These are phyloP conservation scores for Arctopsyche grandis DNA, from an alignment of 1,140 invertebrate species.

Conservation along the genomic window DNA sequence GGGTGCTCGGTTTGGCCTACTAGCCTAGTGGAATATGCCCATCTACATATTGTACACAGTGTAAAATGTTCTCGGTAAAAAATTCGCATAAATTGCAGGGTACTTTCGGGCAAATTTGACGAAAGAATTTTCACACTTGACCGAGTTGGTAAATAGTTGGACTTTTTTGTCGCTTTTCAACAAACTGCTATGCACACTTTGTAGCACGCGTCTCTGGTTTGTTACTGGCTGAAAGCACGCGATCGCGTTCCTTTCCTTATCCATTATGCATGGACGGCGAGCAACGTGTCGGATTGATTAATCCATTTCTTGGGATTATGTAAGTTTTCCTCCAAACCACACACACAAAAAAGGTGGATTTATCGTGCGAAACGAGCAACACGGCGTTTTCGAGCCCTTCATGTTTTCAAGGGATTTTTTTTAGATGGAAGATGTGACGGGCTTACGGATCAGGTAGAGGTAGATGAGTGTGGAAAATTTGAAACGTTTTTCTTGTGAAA, in stretches of 20 bases:
- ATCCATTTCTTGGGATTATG: slow-evolving; percentile 15
- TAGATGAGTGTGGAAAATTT: not conserved
- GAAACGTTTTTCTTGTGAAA: not conserved
- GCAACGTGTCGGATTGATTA: slow-evolving; percentile 33
- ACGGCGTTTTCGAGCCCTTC: not conserved
- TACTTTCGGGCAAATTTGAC: not conserved
- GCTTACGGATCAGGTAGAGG: not conserved
- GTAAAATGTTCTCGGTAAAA: too few species aligned
- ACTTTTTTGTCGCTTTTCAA: not conserved
- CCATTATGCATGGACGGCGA: slow-evolving; percentile 22
- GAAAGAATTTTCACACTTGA: slow-evolving; percentile 5
- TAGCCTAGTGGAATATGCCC: not conserved
- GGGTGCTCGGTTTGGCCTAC: not conserved
- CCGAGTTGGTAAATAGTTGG: not conserved
- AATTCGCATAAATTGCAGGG: too few species aligned
- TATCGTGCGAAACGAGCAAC: slow-evolving; percentile 23
- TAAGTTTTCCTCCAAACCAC: not conserved
- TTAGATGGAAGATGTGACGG: not conserved
- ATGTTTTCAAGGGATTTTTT: not conserved
- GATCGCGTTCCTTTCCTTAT: slow-evolving; percentile 25
- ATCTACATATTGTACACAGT: too few species aligned
- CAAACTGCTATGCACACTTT: slow-evolving; percentile 11
- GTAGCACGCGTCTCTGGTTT: not conserved
- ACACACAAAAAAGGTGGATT: not conserved
- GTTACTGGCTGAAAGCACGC: not conserved